These are phyloP conservation scores for Koerneria pararmatus DNA, from an alignment of 2,888 invertebrate genomes.

Conservation along the genomic window DNA sequence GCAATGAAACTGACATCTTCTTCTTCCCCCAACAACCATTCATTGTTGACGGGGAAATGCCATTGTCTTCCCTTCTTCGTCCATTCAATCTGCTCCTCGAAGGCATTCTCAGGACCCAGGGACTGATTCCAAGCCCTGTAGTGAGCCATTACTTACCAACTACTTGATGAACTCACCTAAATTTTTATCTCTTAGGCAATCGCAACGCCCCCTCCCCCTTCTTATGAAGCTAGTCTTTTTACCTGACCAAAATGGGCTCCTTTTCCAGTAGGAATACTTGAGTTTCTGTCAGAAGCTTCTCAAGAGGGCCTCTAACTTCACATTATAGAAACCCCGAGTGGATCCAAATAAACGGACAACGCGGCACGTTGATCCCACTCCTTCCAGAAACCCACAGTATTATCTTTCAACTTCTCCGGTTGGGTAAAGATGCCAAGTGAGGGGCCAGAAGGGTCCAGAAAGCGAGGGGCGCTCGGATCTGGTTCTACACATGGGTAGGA, in stretches of 20 bases:
- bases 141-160: not conserved
- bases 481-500: too few species aligned
- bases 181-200: too few species aligned
- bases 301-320: too few species aligned
- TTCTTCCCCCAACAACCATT: constrained; percentile 67
- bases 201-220: too few species aligned
- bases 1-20: constrained; percentile 60
- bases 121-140: constrained; percentile 39
- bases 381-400: constrained; percentile 34
- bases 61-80: constrained; percentile 90
- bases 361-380: constrained; percentile 40
- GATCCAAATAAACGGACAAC: constrained; percentile 25
- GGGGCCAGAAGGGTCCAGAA: constrained; percentile 5
- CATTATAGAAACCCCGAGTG: too few species aligned
- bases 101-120: constrained; percentile 70
- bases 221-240: too few species aligned
- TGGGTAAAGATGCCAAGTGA: constrained; percentile 25
- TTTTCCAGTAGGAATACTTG: too few species aligned
- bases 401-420: constrained; percentile 23
- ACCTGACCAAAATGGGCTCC: too few species aligned
- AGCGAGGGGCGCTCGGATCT: constrained; percentile 6
- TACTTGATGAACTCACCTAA: not conserved
- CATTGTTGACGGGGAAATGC: constrained; percentile 95
- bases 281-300: too few species aligned
- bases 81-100: constrained; percentile 88